A percentile compares a stretch with the other conserved stretches of the same genome.
These are phyloP conservation scores for Peromyscus leucopus DNA, from an alignment of 2,113 vertebrate genomes.

Conservation along the genomic window DNA sequence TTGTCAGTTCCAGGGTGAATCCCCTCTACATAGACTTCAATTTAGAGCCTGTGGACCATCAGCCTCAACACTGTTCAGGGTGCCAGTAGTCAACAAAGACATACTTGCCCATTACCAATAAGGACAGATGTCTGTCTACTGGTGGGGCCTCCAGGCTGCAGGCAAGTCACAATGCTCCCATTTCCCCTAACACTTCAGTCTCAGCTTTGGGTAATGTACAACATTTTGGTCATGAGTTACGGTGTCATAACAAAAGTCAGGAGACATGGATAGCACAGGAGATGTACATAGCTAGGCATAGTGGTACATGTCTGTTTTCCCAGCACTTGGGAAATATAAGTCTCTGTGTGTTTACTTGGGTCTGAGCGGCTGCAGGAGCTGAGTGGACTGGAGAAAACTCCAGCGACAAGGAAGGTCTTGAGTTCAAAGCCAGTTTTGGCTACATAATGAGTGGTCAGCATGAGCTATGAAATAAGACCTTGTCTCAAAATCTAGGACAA, in stretches of 20 bases:
- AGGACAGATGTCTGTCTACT: neutral
- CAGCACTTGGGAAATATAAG: neutral
- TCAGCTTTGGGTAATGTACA: neutral
- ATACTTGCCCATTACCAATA: neutral
- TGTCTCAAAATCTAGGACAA: neutral
- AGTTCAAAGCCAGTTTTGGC: neutral
- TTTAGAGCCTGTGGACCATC: neutral
- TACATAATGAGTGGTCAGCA: neutral
- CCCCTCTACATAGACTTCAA: neutral
- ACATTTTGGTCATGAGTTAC: neutral
- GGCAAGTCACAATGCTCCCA: neutral
- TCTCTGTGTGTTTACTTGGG: too few relatives aligned
- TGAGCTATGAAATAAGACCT: neutral
- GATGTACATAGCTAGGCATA: neutral
- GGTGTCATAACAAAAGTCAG: neutral
- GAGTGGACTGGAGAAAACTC: too few relatives aligned
- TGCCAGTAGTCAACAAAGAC: neutral
- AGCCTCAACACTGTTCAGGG: neutral
- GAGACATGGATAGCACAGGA: neutral
- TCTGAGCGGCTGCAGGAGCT: too few relatives aligned
- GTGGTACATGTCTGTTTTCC: neutral
- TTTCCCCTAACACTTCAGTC: neutral
- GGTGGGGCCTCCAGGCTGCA: neutral
- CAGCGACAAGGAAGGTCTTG: neutral
- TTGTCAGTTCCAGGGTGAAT: neutral